phyloP scores from a whole-genome alignment of 2,113 vertebrate species.

The Dasyprocta punctata region DNA sequence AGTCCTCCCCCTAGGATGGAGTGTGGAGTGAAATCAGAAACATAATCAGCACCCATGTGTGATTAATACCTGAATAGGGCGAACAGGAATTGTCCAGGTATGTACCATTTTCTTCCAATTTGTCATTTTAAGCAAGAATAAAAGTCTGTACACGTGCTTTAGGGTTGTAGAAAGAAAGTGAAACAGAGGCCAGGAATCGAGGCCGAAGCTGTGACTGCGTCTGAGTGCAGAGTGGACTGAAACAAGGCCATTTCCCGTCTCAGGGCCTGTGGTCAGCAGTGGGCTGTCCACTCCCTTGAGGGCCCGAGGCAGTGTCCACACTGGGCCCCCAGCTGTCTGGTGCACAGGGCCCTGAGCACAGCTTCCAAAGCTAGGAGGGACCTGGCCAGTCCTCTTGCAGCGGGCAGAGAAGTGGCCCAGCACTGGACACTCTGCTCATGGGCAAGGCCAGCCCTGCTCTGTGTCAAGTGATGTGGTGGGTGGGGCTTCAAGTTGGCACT shows the following conservation, averaged over 20 bases:
- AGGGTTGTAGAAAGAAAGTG: not conserved
- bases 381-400: not conserved
- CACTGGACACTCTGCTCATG: not conserved
- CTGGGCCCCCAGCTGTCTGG: not conserved
- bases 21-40: slow-evolving; percentile 86
- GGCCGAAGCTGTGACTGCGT: fast-evolving
- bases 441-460: not conserved
- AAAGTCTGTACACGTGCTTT: not conserved
- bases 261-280: not conserved
- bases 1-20: slow-evolving; percentile 87
- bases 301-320: not conserved
- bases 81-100: slow-evolving; percentile 92
- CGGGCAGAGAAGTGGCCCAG: not conserved
- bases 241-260: too few species aligned
- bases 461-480: fast-evolving
- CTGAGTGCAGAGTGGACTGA: fast-evolving
- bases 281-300: too few species aligned
- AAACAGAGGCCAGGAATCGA: not conserved
- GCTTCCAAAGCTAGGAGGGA: not conserved
- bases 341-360: too few species aligned
- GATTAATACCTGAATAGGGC: slow-evolving; percentile 88
- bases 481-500: not conserved
- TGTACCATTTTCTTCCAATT: not conserved
- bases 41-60: slow-evolving; percentile 85
- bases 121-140: not conserved